Evolutionary conservation across 1,140 invertebrate species (phyloP), one percentile per base, ranked within the genome.

Genomic region (Megathymus violae): DNA sequence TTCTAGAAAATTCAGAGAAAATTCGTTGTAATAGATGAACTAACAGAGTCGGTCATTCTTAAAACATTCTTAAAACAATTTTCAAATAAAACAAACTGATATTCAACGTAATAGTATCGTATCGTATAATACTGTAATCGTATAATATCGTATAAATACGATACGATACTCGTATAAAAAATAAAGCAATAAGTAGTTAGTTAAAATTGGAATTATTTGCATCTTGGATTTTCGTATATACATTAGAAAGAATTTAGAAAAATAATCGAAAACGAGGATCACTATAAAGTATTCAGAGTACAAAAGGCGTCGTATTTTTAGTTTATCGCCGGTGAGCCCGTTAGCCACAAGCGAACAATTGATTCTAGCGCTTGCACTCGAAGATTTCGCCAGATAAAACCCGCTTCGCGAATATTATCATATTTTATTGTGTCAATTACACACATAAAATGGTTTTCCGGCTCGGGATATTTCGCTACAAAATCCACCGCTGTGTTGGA

Each of bases 281-380:
- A 75, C 65, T 73, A 74, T 78, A 78, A 82, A 78, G 71, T 74
- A 78, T 76, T 67, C 51, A 36, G 66, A 70, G 69, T 77, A 81
- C 76, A 86, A 86, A 82, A 82, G 81, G 74, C 70, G 76, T 74
- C 80, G 79, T 84, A 86, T 80, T 81, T 86, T 86, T 81, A 65
- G 81, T 81, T 86, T 86, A 84, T 86, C 81, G 81, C 77, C 73
- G 71, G 72, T 64, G 78, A 72, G 75, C 73, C 78, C 83, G 83
- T 83, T 86, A 86, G 75, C 80, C 74, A 68, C 78, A 69, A 76
- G 69, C 75, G 71, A 76, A 79, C 83, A 84, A 86, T 86, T 86
- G 83, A 86, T 86, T 86, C 77, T 68, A 82, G 64, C 79, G 70
- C 71, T 84, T 77, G 44, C 68, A 66, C 59, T 73, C 71, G 64